Base-by-base conservation (phyloP, 92 coral and sea anemone genomes). In the Umimayanthus kanabou region DNA sequence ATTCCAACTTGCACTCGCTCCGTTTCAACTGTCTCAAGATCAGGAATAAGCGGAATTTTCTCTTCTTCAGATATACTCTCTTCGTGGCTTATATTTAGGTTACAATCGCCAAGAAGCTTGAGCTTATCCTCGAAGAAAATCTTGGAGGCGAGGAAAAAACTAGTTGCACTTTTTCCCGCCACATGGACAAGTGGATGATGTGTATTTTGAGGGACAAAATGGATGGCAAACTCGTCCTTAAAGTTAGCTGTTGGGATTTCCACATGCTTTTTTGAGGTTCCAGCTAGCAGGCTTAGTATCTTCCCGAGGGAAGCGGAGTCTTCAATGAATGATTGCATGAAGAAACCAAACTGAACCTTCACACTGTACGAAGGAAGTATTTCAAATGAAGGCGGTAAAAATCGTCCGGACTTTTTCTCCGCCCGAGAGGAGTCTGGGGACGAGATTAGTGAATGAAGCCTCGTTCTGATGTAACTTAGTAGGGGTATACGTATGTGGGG, bases 1-100 rank as follows among this genome's bases (percentile, higher is more conserved):
- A 93, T 94, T 6, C 99, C 99, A 16, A 97, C 98, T 67, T 88
- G 90, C 9, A 97, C 99, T 78, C 94, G 93, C 81, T 97, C 96
- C 26, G n/a, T 88, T 83, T 83, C 91, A 40, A 67, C 53, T 58
- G 93, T 83, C 45, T 80, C 73, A 7, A 97, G 72, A 26, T 93
- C 90, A 6, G 80, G 91, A 20, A 84, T 13, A 4, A 45, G 5
- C n/a, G 58, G 25, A 16, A 53, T 88, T 14, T 67, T 64, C 7
- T 85, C 78, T 20, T 73, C 89, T 28, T 83, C 90, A 13, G 89
- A 55, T 4, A 45, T 73, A 40, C 73, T 81, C 55, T 92, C 92
- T 18, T 88, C 91, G 39, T 72, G 26, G 40, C 72, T 82, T 39
- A 86, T 88, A 10, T 47, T 50, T 0, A 30, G 53, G 67, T 57